Evolutionary conservation across 92 coral and sea anemone genomes (phyloP).

Genomic region (Diadumene lineata): DNA sequence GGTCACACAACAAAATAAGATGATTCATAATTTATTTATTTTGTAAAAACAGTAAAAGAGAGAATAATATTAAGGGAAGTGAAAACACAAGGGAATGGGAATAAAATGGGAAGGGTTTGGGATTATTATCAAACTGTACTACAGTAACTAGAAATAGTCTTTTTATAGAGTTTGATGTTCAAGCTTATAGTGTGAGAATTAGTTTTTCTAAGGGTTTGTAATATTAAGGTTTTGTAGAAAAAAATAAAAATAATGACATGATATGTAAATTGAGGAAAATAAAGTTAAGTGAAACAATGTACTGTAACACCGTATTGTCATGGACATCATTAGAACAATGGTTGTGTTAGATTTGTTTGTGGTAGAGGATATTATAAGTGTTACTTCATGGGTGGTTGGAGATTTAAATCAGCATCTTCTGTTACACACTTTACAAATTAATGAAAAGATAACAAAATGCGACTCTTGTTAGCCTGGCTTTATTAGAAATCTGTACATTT

Average conservation of each 20-base stretch:
- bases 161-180: slow-evolving; percentile 23
- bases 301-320: too few relatives aligned
- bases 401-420: too few relatives aligned
- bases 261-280: not conserved
- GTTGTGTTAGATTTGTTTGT: too few relatives aligned
- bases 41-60: too few relatives aligned
- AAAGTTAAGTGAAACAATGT: too few relatives aligned
- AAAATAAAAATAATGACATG: not conserved
- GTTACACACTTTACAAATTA: not conserved
- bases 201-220: slow-evolving; percentile 4
- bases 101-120: not conserved
- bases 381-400: too few relatives aligned
- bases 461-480: not conserved
- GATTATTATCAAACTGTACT: not conserved
- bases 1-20: not conserved
- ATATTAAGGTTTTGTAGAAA: slow-evolving; percentile 1
- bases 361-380: too few relatives aligned
- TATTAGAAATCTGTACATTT: slow-evolving; percentile 2
- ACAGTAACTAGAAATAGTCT: not conserved
- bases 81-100: not conserved
- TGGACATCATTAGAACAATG: too few relatives aligned
- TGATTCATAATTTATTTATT: not conserved
- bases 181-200: not conserved
- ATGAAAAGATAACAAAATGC: not conserved
- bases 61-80: not conserved